Conservation (phyloP, 1,140 invertebrate genomes). For the Platorchestia sp. region DNA sequence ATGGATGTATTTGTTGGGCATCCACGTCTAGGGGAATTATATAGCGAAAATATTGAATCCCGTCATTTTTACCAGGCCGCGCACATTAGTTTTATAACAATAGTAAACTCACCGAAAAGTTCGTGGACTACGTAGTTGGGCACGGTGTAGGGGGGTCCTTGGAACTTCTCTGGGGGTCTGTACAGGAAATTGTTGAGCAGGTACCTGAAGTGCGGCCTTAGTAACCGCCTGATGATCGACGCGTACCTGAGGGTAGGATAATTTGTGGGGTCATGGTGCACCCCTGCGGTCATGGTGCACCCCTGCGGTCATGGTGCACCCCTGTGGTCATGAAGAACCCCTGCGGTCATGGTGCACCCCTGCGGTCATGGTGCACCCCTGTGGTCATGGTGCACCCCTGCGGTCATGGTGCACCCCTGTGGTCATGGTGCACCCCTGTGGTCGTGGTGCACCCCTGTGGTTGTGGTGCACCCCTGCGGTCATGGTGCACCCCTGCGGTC, state of each 20-base stretch:
- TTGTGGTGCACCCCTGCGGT: background rate
- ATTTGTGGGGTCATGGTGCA: background rate
- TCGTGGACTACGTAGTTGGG: slow-evolving; percentile 28
- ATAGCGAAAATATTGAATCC: background rate
- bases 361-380: background rate
- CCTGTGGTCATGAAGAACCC: background rate
- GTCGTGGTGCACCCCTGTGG: background rate
- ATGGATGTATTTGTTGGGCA: no score
- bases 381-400: background rate
- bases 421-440: background rate
- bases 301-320: background rate
- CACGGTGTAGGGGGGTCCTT: slow-evolving; percentile 15
- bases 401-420: background rate
- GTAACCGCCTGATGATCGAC: background rate
- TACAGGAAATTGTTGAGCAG: slow-evolving; percentile 34
- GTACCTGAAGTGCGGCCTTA: slow-evolving; percentile 22
- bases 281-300: background rate
- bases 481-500: background rate
- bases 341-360: background rate
- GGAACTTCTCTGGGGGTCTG: slow-evolving; percentile 11
- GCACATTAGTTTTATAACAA: no score
- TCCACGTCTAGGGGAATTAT: no score
- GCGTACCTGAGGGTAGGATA: background rate
- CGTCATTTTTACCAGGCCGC: no score
- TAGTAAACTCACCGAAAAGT: background rate